These are phyloP conservation scores for Myotis brandtii DNA, from an alignment of 2,113 vertebrate species.

Conservation along the genomic window DNA sequence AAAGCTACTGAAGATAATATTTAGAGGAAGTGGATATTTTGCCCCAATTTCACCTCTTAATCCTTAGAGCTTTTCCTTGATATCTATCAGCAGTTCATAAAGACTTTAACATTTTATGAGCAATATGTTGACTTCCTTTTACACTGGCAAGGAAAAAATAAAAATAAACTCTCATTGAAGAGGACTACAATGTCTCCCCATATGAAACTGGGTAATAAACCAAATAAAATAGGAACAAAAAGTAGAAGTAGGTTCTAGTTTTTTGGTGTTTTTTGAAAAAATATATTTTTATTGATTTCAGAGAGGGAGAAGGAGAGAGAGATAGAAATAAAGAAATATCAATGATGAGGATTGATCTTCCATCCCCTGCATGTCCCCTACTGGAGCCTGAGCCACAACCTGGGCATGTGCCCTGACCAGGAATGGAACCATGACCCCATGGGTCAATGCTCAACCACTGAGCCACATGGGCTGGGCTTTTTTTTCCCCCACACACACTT, in stretches of 20 bases:
- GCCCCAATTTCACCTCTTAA: constrained; percentile 70
- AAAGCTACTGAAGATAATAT: constrained; percentile 78
- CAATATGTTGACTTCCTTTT: constrained; percentile 79
- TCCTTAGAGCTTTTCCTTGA: constrained; percentile 76
- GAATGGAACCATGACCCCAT: too few species aligned
- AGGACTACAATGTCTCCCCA: constrained; percentile 59
- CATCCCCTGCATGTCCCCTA: too few species aligned
- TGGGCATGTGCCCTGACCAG: too few species aligned
- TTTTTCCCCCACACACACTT: background rate
- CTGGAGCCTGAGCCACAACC: too few species aligned
- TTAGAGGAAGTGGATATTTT: constrained; percentile 80
- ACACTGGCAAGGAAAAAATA: constrained; percentile 70
- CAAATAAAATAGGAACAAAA: constrained; percentile 61
- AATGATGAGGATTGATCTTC: too few species aligned
- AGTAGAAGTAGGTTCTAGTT: constrained; percentile 29
- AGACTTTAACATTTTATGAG: constrained; percentile 80
- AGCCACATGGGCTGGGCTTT: too few species aligned
- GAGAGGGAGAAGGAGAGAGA: too few species aligned
- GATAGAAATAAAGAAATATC: too few species aligned
- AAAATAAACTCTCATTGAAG: constrained; percentile 64
- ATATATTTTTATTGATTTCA: background rate
- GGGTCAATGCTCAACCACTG: too few species aligned
- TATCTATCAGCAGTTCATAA: constrained; percentile 81
- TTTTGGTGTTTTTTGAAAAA: background rate
- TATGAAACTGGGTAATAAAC: constrained; percentile 72